phyloP scores from a whole-genome alignment of 2,113 vertebrate genomes.

The Camarhynchus parvulus region DNA sequence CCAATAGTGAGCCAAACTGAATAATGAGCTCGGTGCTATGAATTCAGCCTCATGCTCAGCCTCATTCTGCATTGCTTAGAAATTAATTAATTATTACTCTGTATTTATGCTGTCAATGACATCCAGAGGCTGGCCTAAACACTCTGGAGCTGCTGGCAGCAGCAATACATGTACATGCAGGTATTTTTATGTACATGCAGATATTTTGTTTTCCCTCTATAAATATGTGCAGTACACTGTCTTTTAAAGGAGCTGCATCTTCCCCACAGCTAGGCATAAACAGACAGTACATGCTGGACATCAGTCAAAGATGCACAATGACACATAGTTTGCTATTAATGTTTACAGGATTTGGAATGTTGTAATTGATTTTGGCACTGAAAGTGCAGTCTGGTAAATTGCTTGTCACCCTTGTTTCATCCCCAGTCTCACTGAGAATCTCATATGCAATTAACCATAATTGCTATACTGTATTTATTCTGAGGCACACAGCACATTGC shows the following conservation, averaged over 20 bases:
- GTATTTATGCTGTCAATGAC: neutral
- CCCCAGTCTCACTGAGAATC: neutral
- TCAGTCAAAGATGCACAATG: slow-evolving; percentile 9
- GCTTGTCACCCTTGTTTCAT: slow-evolving; percentile 47
- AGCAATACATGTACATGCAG: neutral
- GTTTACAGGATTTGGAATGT: slow-evolving; percentile 22
- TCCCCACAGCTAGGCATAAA: neutral
- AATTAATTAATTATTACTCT: slow-evolving; percentile 43
- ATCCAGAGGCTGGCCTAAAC: neutral
- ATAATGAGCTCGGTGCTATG: slow-evolving; percentile 4
- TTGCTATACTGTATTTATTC: slow-evolving; percentile 43
- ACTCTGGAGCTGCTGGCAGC: fast-evolving
- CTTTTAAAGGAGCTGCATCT: neutral
- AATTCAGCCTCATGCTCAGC: neutral
- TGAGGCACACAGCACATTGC: neutral
- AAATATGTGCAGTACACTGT: neutral
- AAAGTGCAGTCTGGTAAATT: slow-evolving; percentile 35
- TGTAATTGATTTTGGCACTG: slow-evolving; percentile 47
- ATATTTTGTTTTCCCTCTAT: neutral
- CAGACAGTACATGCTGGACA: neutral
- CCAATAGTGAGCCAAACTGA: slow-evolving; percentile 4
- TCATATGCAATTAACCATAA: slow-evolving; percentile 44
- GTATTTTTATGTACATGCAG: neutral
- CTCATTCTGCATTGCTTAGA: neutral
- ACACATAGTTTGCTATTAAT: neutral